These are phyloP conservation scores for Anguilla megastoma DNA, from an alignment of 2,797 vertebrate species.

Conservation along the genomic window DNA sequence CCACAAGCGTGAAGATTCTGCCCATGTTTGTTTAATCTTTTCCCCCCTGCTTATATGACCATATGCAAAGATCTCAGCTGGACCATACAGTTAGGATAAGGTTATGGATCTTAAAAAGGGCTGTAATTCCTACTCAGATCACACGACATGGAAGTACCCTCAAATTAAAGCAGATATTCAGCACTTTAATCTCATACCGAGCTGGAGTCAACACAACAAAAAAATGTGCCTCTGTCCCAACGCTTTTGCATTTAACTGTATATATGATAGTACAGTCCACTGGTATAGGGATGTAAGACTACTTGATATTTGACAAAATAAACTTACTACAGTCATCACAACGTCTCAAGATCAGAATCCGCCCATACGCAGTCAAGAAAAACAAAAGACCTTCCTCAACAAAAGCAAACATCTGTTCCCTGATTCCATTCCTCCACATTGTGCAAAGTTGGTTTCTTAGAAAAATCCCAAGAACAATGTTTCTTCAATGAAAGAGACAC, in stretches of 20 bases:
- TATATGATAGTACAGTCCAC: too few relatives aligned
- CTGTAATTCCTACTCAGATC: background rate
- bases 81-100: background rate
- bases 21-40: too few relatives aligned
- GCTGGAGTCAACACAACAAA: too few relatives aligned
- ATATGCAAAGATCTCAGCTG: conserved; percentile 43
- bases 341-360: background rate
- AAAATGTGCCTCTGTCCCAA: background rate
- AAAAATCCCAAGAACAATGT: conserved; percentile 32
- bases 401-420: conserved; percentile 4
- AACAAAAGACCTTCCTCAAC: background rate
- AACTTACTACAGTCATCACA: background rate
- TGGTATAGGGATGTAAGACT: background rate
- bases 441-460: conserved; percentile 33
- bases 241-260: too few relatives aligned
- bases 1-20: background rate
- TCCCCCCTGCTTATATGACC: background rate
- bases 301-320: background rate
- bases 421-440: conserved; percentile 17
- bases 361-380: background rate
- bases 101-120: background rate
- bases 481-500: conserved; percentile 9
- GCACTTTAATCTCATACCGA: background rate
- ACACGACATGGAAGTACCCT: background rate
- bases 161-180: background rate